phyloP scores from a whole-genome alignment of 2,113 vertebrate genomes.

The Saccopteryx leptura region DNA sequence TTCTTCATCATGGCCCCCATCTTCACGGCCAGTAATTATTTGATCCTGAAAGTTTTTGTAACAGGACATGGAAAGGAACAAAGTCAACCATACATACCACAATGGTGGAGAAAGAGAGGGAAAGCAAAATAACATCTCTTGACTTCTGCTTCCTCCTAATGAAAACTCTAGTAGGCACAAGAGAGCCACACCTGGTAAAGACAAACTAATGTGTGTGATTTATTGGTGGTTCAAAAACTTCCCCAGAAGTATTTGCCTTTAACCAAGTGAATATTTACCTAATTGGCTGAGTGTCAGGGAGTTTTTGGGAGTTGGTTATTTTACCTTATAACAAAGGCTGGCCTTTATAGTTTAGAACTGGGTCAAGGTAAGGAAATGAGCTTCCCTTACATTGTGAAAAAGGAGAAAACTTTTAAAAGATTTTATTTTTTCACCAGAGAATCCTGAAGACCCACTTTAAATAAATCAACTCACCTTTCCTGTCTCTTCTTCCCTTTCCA shows the following conservation, averaged over 20 bases:
- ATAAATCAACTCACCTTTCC: neutral
- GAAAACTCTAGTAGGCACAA: neutral
- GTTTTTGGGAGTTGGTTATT: neutral
- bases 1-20: neutral
- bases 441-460: neutral
- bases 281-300: neutral
- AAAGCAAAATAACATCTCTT: neutral
- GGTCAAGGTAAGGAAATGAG: neutral
- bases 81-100: neutral
- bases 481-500: neutral
- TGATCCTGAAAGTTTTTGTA: neutral
- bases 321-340: neutral
- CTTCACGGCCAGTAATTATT: neutral
- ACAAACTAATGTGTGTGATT: neutral
- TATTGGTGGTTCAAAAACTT: neutral
- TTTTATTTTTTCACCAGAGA: neutral
- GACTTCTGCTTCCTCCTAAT: neutral
- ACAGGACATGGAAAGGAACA: neutral
- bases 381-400: neutral
- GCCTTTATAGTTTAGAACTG: neutral
- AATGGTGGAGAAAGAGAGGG: neutral
- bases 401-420: constrained; percentile 19
- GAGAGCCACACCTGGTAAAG: neutral
- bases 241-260: constrained; percentile 14
- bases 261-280: neutral